These are phyloP conservation scores for Pipistrellus pygmaeus DNA, from an alignment of 2,797 vertebrate genomes.

Conservation along the genomic window DNA sequence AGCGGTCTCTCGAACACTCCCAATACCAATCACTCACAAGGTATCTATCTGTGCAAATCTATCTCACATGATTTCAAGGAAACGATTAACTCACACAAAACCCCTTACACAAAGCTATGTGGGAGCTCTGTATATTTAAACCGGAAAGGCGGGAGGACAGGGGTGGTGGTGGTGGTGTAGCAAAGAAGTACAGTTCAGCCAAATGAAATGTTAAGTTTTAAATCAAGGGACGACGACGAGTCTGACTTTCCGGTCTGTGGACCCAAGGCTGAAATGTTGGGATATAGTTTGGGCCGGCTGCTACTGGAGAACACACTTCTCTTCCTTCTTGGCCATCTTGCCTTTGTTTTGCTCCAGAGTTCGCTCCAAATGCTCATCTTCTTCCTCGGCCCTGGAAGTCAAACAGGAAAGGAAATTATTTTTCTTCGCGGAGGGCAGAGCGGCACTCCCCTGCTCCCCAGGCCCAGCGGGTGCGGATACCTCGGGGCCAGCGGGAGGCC, in stretches of 20 bases:
- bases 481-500: not conserved
- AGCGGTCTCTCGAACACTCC: conserved; percentile 75
- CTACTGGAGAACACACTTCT: conserved; percentile 98
- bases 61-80: conserved; percentile 81
- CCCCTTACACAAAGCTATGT: conserved; percentile 81
- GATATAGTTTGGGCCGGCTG: conserved; percentile 70
- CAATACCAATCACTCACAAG: conserved; percentile 73
- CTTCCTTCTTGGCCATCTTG: conserved; percentile 99
- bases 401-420: conserved; percentile 79
- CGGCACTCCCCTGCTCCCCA: not conserved
- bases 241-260: conserved; percentile 74
- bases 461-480: not conserved
- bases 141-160: conserved; percentile 67
- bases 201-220: conserved; percentile 83
- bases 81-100: conserved; percentile 81
- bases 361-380: conserved; percentile 99
- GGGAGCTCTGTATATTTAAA: conserved; percentile 74
- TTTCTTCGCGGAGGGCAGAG: conserved; percentile 35
- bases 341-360: conserved; percentile 99
- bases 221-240: conserved; percentile 62
- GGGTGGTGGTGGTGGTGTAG: conserved; percentile 55
- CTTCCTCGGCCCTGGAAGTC: conserved; percentile 95
- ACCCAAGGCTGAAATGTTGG: conserved; percentile 74
- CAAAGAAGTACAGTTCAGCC: conserved; percentile 82
- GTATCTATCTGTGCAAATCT: conserved; percentile 83